These are phyloP conservation scores for Agriotes lineatus DNA, from an alignment of 2,888 invertebrate genomes.

Conservation along the genomic window DNA sequence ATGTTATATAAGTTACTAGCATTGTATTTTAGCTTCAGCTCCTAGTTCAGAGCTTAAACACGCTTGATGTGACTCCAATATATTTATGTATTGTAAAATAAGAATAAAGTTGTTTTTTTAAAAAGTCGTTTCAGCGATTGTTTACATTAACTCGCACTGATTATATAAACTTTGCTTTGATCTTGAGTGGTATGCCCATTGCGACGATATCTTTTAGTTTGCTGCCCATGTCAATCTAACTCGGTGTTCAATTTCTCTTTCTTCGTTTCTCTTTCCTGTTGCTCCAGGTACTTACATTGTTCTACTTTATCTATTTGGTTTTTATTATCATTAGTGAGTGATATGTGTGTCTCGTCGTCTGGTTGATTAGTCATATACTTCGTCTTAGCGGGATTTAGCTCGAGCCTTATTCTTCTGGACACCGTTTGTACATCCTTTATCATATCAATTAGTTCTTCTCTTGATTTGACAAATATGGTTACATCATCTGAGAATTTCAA, in stretches of 20 bases:
- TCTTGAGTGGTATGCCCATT: background rate
- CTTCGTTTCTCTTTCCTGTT: background rate
- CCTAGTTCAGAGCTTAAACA: background rate
- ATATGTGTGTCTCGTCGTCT: no score
- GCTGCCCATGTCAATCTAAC: no score
- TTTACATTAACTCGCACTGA: background rate
- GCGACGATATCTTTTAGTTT: background rate
- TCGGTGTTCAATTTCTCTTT: background rate
- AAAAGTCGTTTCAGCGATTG: no score
- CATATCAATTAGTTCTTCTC: no score
- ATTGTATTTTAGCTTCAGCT: no score
- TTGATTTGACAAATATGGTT: no score
- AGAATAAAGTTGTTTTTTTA: no score
- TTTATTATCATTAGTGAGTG: background rate
- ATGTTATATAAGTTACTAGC: no score
- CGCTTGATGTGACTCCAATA: background rate
- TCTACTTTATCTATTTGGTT: background rate
- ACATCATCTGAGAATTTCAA: background rate
- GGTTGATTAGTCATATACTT: no score
- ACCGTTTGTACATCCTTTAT: background rate
- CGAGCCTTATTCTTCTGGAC: background rate
- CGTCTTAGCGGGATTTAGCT: background rate
- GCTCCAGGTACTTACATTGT: background rate
- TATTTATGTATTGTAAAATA: background rate
- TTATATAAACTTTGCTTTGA: background rate